These are phyloP conservation scores for Diaperis boleti DNA, from an alignment of 2,888 invertebrate genomes.

Conservation along the genomic window DNA sequence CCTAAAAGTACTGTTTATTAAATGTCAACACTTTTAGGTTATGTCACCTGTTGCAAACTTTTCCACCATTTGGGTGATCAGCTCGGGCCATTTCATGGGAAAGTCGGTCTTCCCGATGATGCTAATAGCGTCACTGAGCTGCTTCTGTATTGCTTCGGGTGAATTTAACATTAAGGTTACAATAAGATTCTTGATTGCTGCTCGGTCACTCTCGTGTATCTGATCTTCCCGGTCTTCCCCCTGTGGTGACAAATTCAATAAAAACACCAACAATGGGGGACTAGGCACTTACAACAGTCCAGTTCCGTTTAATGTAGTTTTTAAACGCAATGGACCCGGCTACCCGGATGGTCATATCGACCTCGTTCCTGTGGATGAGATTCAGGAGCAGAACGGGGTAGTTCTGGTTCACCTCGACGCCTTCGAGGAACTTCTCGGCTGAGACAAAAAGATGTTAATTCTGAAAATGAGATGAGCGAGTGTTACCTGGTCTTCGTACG, in stretches of 20 bases:
- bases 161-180: slow-evolving; percentile 94
- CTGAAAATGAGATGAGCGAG: neutral
- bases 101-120: slow-evolving; percentile 98
- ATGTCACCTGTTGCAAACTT: slow-evolving; percentile 81
- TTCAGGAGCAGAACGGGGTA: slow-evolving; percentile 89
- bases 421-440: slow-evolving; percentile 94
- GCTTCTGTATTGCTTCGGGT: slow-evolving; percentile 91
- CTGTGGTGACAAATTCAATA: slow-evolving; percentile 54
- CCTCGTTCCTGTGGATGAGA: slow-evolving; percentile 85
- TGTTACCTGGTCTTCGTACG: slow-evolving; percentile 85
- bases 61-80: slow-evolving; percentile 93
- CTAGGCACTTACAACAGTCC: slow-evolving; percentile 80
- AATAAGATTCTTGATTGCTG: slow-evolving; percentile 85
- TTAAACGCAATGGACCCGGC: slow-evolving; percentile 96
- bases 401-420: slow-evolving; percentile 90
- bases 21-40: slow-evolving; percentile 67
- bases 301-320: slow-evolving; percentile 96
- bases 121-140: slow-evolving; percentile 94
- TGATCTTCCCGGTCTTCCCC: slow-evolving; percentile 82
- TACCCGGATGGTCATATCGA: slow-evolving; percentile 85
- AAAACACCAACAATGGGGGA: neutral
- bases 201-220: slow-evolving; percentile 84
- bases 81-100: slow-evolving; percentile 94
- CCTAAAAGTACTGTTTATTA: slow-evolving; percentile 67
- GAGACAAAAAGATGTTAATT: slow-evolving; percentile 55